Evolutionary conservation across 2,888 invertebrate species (phyloP).

Genomic region (Metallyticus violacea): DNA sequence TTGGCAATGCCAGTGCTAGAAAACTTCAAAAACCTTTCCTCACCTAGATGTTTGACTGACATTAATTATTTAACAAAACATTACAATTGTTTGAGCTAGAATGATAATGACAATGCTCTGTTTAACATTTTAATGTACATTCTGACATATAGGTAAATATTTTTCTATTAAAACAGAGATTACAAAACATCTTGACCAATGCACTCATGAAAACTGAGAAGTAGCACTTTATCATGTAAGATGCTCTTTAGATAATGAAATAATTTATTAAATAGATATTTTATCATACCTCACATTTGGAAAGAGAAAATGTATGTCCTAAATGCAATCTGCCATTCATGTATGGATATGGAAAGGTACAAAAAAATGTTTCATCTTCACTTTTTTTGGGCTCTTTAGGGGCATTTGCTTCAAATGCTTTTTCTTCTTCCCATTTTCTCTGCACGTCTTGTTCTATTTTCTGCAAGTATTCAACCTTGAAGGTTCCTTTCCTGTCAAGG

Average conservation of each 20-base stretch:
- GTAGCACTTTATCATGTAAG: too few species aligned
- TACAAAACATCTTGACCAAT: too few species aligned
- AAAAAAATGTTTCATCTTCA: constrained; percentile 78
- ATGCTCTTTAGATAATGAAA: not conserved
- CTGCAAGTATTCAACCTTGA: constrained; percentile 89
- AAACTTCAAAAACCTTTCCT: too few species aligned
- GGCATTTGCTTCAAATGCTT: constrained; percentile 81
- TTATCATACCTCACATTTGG: constrained; percentile 84
- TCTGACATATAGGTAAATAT: too few species aligned
- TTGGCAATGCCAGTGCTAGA: too few species aligned
- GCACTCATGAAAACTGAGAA: too few species aligned
- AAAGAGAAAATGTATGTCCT: constrained; percentile 94
- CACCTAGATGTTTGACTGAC: too few species aligned
- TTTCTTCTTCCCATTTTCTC: constrained; percentile 77
- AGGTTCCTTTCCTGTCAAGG: constrained; percentile 84
- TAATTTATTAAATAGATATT: not conserved
- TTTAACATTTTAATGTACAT: too few species aligned
- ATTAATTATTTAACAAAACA: too few species aligned
- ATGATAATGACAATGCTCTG: too few species aligned
- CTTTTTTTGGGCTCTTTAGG: constrained; percentile 57
- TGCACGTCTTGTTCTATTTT: constrained; percentile 87
- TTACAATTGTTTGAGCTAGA: too few species aligned
- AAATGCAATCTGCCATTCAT: constrained; percentile 98
- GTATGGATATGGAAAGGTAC: constrained; percentile 97
- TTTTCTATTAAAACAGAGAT: too few species aligned